A percentile compares a stretch with the other conserved stretches of the same genome.
phyloP scores from a whole-genome alignment of 2,113 vertebrate genomes.

The Oryzias woworae region DNA sequence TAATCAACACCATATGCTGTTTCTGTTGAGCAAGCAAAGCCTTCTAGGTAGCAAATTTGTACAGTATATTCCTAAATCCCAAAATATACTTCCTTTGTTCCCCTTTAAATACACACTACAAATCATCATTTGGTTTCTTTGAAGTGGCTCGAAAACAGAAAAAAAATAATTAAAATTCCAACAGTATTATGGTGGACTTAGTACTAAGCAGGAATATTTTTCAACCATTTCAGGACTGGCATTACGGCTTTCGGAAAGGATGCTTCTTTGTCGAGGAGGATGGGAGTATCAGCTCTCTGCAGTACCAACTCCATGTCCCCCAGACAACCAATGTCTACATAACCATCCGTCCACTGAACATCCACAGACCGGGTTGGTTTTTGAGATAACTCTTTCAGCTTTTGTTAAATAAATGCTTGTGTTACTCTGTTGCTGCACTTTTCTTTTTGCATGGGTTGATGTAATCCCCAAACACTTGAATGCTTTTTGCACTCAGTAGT shows the following conservation, averaged over 20 bases:
- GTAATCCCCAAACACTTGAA: not conserved
- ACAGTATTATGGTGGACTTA: not conserved
- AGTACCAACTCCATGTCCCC: constrained; percentile 83
- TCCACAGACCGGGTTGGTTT: constrained; percentile 67
- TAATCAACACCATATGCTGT: constrained; percentile 25
- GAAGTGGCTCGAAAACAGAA: constrained; percentile 45
- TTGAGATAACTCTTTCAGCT: no score
- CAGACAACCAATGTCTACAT: constrained; percentile 81
- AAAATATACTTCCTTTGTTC: constrained; percentile 27
- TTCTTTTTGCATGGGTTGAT: not conserved
- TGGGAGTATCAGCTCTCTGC: constrained; percentile 83
- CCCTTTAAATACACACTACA: constrained; percentile 34
- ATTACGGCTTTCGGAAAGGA: constrained; percentile 78
- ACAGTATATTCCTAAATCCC: constrained; percentile 30
- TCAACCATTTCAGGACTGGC: constrained; percentile 82
- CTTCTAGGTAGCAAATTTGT: constrained; percentile 30
- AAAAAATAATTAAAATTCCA: constrained; percentile 19
- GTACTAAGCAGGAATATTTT: not conserved
- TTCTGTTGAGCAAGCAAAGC: constrained; percentile 47
- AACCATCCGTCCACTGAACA: constrained; percentile 82
- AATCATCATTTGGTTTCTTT: constrained; percentile 59
- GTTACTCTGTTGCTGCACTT: not conserved
- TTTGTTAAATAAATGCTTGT: not conserved
- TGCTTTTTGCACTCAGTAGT: no score
- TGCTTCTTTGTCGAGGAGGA: constrained; percentile 91